Evolutionary conservation across 2,888 invertebrate species (phyloP).

Genomic region (Lithophane ornitopus): DNA sequence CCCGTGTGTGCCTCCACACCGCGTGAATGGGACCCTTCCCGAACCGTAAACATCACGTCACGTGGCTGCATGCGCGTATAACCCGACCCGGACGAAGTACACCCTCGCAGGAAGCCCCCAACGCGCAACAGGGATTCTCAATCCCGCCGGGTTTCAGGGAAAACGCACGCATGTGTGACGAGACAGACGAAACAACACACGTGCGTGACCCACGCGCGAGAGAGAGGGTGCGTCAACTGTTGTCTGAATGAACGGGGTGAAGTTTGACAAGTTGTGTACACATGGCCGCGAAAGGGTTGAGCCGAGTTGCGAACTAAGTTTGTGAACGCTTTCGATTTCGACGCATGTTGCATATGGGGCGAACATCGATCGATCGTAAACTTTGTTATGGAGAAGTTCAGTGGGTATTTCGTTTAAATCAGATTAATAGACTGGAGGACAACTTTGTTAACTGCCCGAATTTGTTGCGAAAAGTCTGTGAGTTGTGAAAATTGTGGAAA

Average conservation of each 20-base stretch:
- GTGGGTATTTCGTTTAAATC: conserved; percentile 73
- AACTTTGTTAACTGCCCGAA: conserved; percentile 51
- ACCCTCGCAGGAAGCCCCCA: conserved; percentile 62
- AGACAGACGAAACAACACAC: conserved; percentile 82
- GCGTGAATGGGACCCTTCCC: conserved; percentile 82
- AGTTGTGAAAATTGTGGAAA: conserved; percentile 80
- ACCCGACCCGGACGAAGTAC: conserved; percentile 71
- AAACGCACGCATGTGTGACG: conserved; percentile 82
- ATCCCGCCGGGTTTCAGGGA: conserved; percentile 71
- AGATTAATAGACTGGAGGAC: conserved; percentile 66
- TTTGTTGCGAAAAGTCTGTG: conserved; percentile 68
- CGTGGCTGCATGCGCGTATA: conserved; percentile 76
- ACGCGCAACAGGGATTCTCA: conserved; percentile 61
- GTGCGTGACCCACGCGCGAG: conserved; percentile 82
- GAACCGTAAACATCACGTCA: conserved; percentile 77
- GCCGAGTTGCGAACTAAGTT: conserved; percentile 83
- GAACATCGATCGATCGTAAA: conserved; percentile 82
- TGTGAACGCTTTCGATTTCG: conserved; percentile 86
- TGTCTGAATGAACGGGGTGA: conserved; percentile 87
- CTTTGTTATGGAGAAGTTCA: conserved; percentile 77
- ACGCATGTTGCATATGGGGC: conserved; percentile 87
- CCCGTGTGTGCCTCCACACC: conserved; percentile 67
- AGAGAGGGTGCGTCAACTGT: conserved; percentile 80
- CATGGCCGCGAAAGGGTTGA: conserved; percentile 87
- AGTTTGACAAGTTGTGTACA: conserved; percentile 85